Evolutionary conservation across 2,797 vertebrate species (phyloP).

Genomic region (Ctenopoma kingsleyae): DNA sequence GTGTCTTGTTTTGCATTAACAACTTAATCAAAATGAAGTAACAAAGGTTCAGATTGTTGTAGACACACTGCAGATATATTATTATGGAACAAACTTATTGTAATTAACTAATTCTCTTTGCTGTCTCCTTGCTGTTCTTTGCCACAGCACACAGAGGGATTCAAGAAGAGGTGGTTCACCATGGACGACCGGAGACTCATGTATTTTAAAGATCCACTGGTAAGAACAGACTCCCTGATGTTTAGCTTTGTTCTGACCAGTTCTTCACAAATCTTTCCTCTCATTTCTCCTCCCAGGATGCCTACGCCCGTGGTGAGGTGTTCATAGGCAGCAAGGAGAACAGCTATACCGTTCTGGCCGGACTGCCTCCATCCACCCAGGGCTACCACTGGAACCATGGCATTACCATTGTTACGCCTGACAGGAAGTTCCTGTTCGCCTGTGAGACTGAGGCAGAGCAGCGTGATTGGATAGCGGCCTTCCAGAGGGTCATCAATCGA

Average conservation of each 20-base stretch:
- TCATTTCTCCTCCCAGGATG: constrained; percentile 85
- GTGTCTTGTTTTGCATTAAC: too few species aligned
- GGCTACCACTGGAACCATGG: constrained; percentile 94
- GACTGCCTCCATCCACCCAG: constrained; percentile 91
- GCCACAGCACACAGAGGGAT: constrained; percentile 94
- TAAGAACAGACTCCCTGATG: constrained; percentile 71
- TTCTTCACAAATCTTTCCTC: background rate
- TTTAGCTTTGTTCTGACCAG: background rate
- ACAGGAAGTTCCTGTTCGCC: constrained; percentile 95
- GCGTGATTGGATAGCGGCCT: constrained; percentile 92
- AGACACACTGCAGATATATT: too few species aligned
- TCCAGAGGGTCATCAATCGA: constrained; percentile 93
- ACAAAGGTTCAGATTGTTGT: too few species aligned
- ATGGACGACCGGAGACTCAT: constrained; percentile 97
- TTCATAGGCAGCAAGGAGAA: constrained; percentile 97
- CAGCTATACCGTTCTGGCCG: constrained; percentile 92
- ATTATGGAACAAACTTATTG: background rate
- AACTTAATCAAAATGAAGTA: too few species aligned
- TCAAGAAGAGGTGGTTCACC: constrained; percentile 98
- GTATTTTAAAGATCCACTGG: constrained; percentile 99
- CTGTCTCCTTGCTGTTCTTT: background rate
- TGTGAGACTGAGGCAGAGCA: constrained; percentile 94
- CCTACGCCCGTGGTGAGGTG: constrained; percentile 95
- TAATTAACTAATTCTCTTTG: background rate
- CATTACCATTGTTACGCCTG: constrained; percentile 95